phyloP scores from a whole-genome alignment of 35 echinoderm and acorn worm species.

The Ptychodera flava region DNA sequence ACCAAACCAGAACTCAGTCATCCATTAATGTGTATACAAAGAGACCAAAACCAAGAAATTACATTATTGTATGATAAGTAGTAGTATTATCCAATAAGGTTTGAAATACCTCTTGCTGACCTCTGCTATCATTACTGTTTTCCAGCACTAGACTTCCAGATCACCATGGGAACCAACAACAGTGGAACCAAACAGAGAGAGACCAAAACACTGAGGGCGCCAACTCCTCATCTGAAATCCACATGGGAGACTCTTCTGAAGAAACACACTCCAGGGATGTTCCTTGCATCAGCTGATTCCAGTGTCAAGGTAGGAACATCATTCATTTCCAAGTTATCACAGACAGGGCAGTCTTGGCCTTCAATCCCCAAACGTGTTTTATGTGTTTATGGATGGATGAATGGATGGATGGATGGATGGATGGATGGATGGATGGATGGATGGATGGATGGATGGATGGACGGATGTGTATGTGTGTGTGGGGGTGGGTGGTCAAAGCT shows the following conservation, averaged over 20 bases:
- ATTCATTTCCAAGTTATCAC: background rate
- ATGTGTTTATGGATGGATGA: background rate
- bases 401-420: background rate
- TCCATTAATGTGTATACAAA: too few relatives aligned
- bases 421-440: background rate
- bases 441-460: background rate
- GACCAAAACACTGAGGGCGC: background rate
- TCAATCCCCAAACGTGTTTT: too few relatives aligned
- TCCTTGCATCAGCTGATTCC: background rate
- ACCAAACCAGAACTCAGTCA: too few relatives aligned
- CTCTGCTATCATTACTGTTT: too few relatives aligned
- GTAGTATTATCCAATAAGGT: too few relatives aligned
- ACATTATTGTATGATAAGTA: too few relatives aligned
- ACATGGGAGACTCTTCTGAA: background rate
- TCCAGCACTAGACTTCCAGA: too few relatives aligned
- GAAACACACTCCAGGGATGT: background rate
- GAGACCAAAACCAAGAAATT: too few relatives aligned
- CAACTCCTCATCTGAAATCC: background rate
- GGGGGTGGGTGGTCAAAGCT: too few relatives aligned
- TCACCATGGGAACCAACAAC: too few relatives aligned
- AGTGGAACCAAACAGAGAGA: background rate
- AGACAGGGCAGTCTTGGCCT: too few relatives aligned
- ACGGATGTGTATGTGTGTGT: background rate
- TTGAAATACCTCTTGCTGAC: too few relatives aligned
- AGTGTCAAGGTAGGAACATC: background rate